phyloP scores from a whole-genome alignment of 1,140 invertebrate species.

The Leptopilina clavipes region DNA sequence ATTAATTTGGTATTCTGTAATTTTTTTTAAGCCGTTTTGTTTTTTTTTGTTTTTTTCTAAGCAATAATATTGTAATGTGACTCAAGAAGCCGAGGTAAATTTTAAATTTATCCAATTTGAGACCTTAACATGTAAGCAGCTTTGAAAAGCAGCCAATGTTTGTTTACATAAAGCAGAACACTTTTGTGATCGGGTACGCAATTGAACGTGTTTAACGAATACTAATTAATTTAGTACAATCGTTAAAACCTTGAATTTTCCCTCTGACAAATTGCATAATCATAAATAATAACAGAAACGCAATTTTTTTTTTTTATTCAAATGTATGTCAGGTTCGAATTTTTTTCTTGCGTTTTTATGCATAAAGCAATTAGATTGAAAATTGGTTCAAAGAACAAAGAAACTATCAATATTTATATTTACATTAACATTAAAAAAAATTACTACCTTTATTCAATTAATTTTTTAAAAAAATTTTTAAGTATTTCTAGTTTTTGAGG shows the following conservation, averaged over 20 bases:
- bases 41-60: too few relatives aligned
- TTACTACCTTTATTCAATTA: too few relatives aligned
- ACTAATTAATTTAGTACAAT: neutral
- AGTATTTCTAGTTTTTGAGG: too few relatives aligned
- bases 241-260: constrained; percentile 5
- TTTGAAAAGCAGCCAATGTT: constrained; percentile 15
- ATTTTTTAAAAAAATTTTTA: too few relatives aligned
- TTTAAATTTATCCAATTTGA: neutral
- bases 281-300: neutral
- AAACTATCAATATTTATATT: too few relatives aligned
- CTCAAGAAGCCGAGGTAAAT: neutral
- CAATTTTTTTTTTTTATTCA: neutral
- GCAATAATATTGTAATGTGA: constrained; percentile 10
- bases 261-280: neutral
- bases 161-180: neutral
- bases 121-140: neutral
- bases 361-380: too few relatives aligned
- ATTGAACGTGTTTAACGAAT: neutral
- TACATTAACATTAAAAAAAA: too few relatives aligned
- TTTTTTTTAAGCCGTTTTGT: neutral
- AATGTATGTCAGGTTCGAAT: neutral
- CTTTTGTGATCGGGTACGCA: neutral
- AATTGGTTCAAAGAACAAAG: too few relatives aligned
- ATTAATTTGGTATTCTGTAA: too few relatives aligned
- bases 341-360: neutral